A percentile compares a stretch with the other conserved stretches of the same genome.
These are phyloP conservation scores for Lucinisca nassula DNA, from an alignment of 2,888 invertebrate species.

Conservation along the genomic window DNA sequence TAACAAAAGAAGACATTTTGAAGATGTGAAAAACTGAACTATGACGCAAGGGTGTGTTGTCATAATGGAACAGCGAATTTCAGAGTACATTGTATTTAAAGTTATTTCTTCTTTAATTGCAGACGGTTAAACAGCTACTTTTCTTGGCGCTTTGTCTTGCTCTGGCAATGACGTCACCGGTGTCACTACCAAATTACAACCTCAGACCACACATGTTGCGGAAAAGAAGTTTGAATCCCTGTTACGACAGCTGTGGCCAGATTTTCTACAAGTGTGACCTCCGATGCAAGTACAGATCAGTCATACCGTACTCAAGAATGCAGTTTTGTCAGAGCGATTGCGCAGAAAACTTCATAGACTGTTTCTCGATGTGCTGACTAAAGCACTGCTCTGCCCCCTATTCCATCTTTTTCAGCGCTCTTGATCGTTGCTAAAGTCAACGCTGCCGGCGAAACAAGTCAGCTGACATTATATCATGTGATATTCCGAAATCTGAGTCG, in stretches of 20 bases:
- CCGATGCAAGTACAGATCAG: constrained; percentile 40
- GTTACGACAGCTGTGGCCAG: constrained; percentile 21
- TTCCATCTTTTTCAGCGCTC: not conserved
- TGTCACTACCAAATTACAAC: not conserved
- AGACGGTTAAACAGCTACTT: not conserved
- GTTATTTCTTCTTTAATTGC: not conserved
- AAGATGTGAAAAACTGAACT: too few relatives aligned
- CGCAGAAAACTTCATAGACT: constrained; percentile 42
- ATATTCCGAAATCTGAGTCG: too few relatives aligned
- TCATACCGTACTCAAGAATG: constrained; percentile 17
- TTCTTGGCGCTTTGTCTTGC: not conserved
- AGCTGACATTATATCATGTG: too few relatives aligned
- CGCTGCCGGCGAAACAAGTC: too few relatives aligned
- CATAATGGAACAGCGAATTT: too few relatives aligned
- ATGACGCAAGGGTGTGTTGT: too few relatives aligned
- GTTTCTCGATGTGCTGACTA: constrained; percentile 40
- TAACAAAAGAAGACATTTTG: too few relatives aligned
- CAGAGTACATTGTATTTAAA: too few relatives aligned
- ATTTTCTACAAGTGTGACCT: constrained; percentile 47
- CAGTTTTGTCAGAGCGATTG: constrained; percentile 39
- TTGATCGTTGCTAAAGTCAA: not conserved
- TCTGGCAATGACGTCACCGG: not conserved
- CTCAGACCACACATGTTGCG: not conserved
- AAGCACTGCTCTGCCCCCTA: not conserved
- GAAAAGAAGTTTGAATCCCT: not conserved